Base-by-base conservation (phyloP, 2,888 invertebrate species). In the Drosophila rubida region DNA sequence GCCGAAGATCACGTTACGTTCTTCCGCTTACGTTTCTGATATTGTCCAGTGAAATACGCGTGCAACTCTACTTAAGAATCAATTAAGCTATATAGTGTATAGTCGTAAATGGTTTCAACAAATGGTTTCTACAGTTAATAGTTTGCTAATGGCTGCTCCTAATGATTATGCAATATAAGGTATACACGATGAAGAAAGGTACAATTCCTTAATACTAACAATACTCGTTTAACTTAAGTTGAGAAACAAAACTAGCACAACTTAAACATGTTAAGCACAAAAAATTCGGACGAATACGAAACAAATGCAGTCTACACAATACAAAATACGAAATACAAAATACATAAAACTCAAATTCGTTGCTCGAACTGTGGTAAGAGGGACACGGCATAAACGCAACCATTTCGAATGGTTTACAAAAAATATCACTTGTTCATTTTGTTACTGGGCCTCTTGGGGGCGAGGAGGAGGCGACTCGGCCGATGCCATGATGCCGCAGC, bases 331-430 rank as follows among this genome's bases (percentile, higher is more conserved):
- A 32, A 32, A 32, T 32, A 32, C n/a, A 11, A 32, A 32, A 60
- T 45, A 45, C 7, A 35, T 19, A 8, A 32, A 59, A 62, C 25
- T 44, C 2, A 60, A 68, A 77, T 72, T 78, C 69, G 75, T 54
- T 69, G 59, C 16, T 48, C 45, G 19, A 53, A 41, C 39, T 19
- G 8, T 72, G 50, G 57, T 19, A 58, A 75, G 63, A 32, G 71
- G 66, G 62, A 49, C 44, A 49, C 59, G 57, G 61, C 63, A 68
- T 59, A n/a, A 37, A 46, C 59, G 60, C 48, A 83, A 81, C 87
- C 84, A 88, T 87, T 81, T 87, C 57, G 30, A 81, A 88, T 83
- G 80, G 80, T 69, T 85, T 78, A 72, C 55, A 72, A 74, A 72
- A 87, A 81, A 83, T 83, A 89, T 83, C 83, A 89, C 83, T 87